Evolutionary conservation across 1,140 invertebrate species (phyloP), one percentile per base, ranked within the genome.

Genomic region (Rhagoletis zephyria): DNA sequence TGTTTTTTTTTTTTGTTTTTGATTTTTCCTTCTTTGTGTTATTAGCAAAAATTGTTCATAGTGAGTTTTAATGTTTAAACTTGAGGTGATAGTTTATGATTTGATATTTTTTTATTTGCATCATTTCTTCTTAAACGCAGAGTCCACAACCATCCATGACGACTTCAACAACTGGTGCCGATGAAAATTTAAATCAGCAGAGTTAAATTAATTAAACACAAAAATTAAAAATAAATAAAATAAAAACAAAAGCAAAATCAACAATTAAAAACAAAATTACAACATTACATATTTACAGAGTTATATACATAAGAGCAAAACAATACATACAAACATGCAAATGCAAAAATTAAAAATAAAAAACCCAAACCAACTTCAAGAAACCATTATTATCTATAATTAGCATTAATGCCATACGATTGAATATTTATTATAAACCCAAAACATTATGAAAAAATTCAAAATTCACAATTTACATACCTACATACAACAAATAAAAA

Each of bases 141-240:
- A 93, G 92, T 91, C 92, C 92, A 90, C 90, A 90, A 92, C 92
- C 92, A 92, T 93, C 92, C 89, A 93, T 93, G 92, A 93, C 92
- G 91, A 91, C 92, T 90, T 92, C 92, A 89, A 89, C 90, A 89
- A 89, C 90, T 90, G 92, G 92, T 91, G 92, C 92, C 91, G 92
- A 93, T 93, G 92, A 93, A 91, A 93, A 93, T 92, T 91, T 93
- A 89, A 93, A 93, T 92, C 91, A 93, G 90, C 92, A 93, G 89
- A 91, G 90, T 90, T 92, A 93, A 93, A 92, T 90, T 42, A 60
- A 59, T 85, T 87, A 61, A 81, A 48, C 45, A 81, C 63, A 14
- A 81, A 87, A 74, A 74, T 9, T 30, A 19, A 74, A 30, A 74
- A 42, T 40, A 74, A 74, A 74, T 40, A 74, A 74, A 30, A 85